phyloP scores from a whole-genome alignment of 2,888 invertebrate genomes.

The Andrena hattorfiana region DNA sequence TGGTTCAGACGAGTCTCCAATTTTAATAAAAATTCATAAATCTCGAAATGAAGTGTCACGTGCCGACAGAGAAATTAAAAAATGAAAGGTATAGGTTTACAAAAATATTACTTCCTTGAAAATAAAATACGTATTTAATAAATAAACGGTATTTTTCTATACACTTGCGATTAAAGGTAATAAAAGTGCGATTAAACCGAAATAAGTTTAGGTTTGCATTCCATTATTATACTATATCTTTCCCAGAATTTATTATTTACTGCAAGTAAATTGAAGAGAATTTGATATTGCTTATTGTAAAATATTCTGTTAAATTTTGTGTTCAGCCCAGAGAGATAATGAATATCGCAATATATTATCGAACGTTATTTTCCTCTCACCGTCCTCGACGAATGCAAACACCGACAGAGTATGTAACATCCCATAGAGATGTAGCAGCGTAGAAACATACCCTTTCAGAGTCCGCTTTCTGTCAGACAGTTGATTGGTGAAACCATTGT shows the following conservation, averaged over 20 bases:
- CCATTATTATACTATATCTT: neutral
- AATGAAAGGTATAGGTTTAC: too few species aligned
- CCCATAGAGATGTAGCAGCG: conserved; percentile 45
- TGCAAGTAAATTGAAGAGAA: neutral
- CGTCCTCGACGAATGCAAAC: conserved; percentile 55
- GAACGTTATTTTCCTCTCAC: conserved; percentile 28
- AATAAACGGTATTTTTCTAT: too few species aligned
- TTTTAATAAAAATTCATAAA: too few species aligned
- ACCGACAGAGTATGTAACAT: conserved; percentile 60
- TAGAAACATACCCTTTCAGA: conserved; percentile 47
- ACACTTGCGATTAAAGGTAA: too few species aligned
- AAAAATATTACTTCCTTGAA: too few species aligned
- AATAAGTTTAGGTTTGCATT: neutral
- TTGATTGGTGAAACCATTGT: conserved; percentile 66
- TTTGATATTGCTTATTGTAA: neutral
- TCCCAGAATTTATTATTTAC: neutral
- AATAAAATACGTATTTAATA: too few species aligned
- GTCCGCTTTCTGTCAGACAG: conserved; percentile 61
- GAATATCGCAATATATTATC: conserved; percentile 25
- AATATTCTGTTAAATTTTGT: conserved; percentile 16
- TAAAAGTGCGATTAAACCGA: too few species aligned
- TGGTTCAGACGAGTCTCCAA: too few species aligned
- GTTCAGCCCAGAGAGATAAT: neutral
- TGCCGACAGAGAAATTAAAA: too few species aligned
- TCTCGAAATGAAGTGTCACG: too few species aligned